phyloP scores from a whole-genome alignment of 1,140 invertebrate species.

The Nephila pilipes region DNA sequence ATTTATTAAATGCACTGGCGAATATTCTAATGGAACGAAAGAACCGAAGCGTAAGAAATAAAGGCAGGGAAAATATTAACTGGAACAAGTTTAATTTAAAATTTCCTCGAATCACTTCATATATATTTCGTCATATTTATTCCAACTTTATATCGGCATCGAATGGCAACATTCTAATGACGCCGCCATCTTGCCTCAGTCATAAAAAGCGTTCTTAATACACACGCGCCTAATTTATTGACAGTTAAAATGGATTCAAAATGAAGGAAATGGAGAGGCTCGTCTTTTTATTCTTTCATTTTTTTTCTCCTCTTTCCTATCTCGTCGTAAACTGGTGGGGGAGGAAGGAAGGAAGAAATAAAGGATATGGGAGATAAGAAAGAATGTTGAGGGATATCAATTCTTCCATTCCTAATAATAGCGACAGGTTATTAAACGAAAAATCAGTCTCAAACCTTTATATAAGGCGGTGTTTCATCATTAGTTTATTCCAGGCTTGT shows the following conservation, averaged over 20 bases:
- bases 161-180: conserved; percentile 2
- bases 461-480: conserved; percentile 45
- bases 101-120: conserved; percentile 2
- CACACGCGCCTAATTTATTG: conserved; percentile 20
- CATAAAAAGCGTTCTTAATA: conserved; percentile 36
- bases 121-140: conserved; percentile 11
- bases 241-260: conserved; percentile 23
- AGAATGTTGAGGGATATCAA: conserved; percentile 16
- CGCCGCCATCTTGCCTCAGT: background rate
- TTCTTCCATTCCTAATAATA: conserved; percentile 42
- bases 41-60: background rate
- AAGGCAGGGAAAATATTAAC: background rate
- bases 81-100: conserved; percentile 21
- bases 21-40: background rate
- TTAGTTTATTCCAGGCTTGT: conserved; percentile 27
- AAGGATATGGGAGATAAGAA: background rate
- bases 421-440: conserved; percentile 27
- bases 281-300: background rate
- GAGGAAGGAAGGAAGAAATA: background rate
- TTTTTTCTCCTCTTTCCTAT: background rate
- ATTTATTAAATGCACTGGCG: conserved; percentile 10
- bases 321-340: background rate
- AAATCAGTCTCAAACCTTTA: conserved; percentile 36
- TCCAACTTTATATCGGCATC: background rate
- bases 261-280: background rate